Evolutionary conservation across 2,113 vertebrate genomes (phyloP).

Genomic region (Amazona guildingii): DNA sequence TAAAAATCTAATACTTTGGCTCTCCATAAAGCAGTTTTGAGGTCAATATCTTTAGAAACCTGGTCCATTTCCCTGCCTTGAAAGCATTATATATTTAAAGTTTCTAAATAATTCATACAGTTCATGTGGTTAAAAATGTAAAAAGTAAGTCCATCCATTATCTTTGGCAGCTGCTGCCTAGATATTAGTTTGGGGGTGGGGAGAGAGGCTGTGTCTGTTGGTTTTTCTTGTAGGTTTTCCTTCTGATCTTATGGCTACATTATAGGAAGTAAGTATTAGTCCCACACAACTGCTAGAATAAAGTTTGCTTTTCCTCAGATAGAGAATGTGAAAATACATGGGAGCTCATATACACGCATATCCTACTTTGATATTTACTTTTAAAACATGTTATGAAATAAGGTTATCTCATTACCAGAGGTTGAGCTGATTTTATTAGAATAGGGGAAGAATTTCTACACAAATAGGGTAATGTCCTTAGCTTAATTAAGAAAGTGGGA

Average conservation of each 20-base stretch:
- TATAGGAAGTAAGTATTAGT: conserved; percentile 1
- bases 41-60: conserved; percentile 74
- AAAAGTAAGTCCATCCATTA: conserved; percentile 72
- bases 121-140: conserved; percentile 73
- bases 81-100: conserved; percentile 77
- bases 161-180: conserved; percentile 58
- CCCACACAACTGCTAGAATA: background rate
- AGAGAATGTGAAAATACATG: background rate
- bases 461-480: background rate
- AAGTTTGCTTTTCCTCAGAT: background rate
- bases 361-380: background rate
- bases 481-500: background rate
- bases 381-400: background rate
- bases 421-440: background rate
- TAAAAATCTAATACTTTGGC: conserved; percentile 77
- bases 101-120: conserved; percentile 79
- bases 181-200: background rate
- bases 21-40: conserved; percentile 72
- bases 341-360: background rate
- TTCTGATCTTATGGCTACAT: background rate
- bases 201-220: background rate
- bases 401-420: background rate
- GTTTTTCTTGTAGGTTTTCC: no score
- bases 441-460: background rate
- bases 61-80: conserved; percentile 71